Evolutionary conservation across 2,113 vertebrate species (phyloP), one percentile per base, ranked within the genome.

Genomic region (Psittacula cyanocephala): DNA sequence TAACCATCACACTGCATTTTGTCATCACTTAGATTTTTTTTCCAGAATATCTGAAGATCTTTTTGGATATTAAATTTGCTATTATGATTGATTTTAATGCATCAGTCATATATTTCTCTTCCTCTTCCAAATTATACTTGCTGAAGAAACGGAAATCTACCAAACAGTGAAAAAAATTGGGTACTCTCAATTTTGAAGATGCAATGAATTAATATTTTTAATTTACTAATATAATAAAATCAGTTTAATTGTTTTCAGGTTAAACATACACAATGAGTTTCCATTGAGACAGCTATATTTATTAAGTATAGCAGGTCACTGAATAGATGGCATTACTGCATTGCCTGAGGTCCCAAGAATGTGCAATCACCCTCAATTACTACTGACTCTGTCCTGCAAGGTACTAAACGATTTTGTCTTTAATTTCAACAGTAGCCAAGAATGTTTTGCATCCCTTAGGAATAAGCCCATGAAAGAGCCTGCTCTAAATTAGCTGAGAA

Each of bases 361-460:
- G 29, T 60, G 85, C 33, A 76, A 33, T 63, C 75, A 80, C 12
- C 41, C 46, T 67, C 55, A 52, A 96, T 71, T 91, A 81, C 60
- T 71, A 24, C 75, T 88, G 84, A 29, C 49, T 68, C 46, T 25
- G 27, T 83, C 75, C 76, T 70, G 15, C 46, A 81, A 96, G 46
- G 76, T 93, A 74, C 67, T 77, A 72, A 95, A 79, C 14, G 77
- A 94, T 33, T 91, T 70, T 29, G n/a, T 74, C 62, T 92, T 94
- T 76, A 67, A 52, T 85, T 88, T 91, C 64, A 74, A 7, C 47
- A 69, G 49, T 28, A 86, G 50, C 17, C 81, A 62, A 44, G 62
- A 95, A 63, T 31, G 13, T 37, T 76, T 90, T 47, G 16, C 33
- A 35, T 57, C 64, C 78, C 62, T 86, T 81, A 84, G 44, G 72